Conservation (phyloP, 2,113 vertebrate genomes). For the Sorex araneus region DNA sequence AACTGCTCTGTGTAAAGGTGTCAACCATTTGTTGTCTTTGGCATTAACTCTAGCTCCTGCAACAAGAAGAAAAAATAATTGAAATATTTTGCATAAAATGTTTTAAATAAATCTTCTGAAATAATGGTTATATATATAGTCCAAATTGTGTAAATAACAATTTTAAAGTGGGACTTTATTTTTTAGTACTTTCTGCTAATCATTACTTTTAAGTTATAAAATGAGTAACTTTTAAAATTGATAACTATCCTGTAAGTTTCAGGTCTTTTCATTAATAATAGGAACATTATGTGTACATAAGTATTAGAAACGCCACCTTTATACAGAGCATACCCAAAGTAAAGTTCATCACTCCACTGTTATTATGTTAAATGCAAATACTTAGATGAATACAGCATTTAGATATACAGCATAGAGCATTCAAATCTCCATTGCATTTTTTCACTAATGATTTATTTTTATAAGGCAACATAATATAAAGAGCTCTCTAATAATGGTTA, state of each 20-base stretch:
- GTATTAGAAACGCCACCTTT: slow-evolving; percentile 79
- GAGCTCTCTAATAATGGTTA: slow-evolving; percentile 13
- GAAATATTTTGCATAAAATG: slow-evolving; percentile 73
- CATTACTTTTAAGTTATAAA: slow-evolving; percentile 64
- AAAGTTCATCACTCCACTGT: slow-evolving; percentile 58
- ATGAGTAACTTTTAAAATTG: slow-evolving; percentile 66
- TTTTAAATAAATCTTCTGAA: slow-evolving; percentile 74
- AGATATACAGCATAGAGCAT: slow-evolving; percentile 37
- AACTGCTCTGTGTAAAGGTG: slow-evolving; percentile 98
- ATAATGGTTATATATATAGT: slow-evolving; percentile 54
- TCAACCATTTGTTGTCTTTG: slow-evolving; percentile 99
- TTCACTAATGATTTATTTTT: slow-evolving; percentile 62
- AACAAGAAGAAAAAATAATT: slow-evolving; percentile 86
- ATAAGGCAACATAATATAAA: slow-evolving; percentile 45
- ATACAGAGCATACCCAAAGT: slow-evolving; percentile 81
- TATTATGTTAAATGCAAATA: slow-evolving; percentile 54
- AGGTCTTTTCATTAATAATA: slow-evolving; percentile 58
- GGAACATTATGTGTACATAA: slow-evolving; percentile 53
- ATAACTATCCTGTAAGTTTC: slow-evolving; percentile 57
- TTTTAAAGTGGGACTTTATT: slow-evolving; percentile 52
- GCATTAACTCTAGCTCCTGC: slow-evolving; percentile 99
- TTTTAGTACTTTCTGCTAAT: slow-evolving; percentile 64
- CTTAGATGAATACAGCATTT: slow-evolving; percentile 43
- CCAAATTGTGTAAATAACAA: slow-evolving; percentile 70
- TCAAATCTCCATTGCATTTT: slow-evolving; percentile 56